phyloP scores from a whole-genome alignment of 2,113 vertebrate genomes.

The Microtus richardsoni region DNA sequence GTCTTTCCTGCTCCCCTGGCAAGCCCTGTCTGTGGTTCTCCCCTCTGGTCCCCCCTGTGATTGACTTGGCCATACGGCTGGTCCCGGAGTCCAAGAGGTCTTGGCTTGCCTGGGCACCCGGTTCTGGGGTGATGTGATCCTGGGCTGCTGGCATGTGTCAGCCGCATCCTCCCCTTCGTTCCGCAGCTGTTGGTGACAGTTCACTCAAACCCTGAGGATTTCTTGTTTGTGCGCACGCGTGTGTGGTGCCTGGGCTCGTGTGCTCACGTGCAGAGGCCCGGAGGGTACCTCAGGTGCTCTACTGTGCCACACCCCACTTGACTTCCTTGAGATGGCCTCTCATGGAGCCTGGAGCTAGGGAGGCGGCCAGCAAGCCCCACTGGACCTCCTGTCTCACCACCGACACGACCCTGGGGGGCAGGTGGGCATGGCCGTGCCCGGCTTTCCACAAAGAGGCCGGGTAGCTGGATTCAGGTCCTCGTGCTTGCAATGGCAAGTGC shows the following conservation, averaged over 20 bases:
- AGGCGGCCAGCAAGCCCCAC: background rate
- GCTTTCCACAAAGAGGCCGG: background rate
- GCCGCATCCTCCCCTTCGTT: background rate
- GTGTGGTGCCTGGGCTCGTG: background rate
- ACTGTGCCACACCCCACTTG: background rate
- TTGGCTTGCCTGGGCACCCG: background rate
- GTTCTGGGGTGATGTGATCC: background rate
- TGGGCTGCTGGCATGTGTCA: background rate
- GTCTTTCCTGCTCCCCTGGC: conserved; percentile 54
- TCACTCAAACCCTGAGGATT: background rate
- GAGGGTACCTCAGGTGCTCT: background rate
- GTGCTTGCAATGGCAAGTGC: fast-evolving
- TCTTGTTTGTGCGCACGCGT: background rate
- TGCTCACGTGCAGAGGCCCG: background rate
- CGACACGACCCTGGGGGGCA: background rate
- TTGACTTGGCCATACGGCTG: conserved; percentile 47
- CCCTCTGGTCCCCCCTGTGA: conserved; percentile 27
- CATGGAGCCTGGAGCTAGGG: background rate
- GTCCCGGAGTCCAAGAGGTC: background rate
- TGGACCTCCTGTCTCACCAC: background rate
- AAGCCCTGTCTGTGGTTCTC: conserved; percentile 18
- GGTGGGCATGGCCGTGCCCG: background rate
- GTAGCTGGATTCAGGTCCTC: too few species aligned
- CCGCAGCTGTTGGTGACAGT: background rate
- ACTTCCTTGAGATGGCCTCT: background rate